Evolutionary conservation across 2,888 invertebrate species (phyloP), one percentile per base, ranked within the genome.

Genomic region (Epistrophella euchroma): DNA sequence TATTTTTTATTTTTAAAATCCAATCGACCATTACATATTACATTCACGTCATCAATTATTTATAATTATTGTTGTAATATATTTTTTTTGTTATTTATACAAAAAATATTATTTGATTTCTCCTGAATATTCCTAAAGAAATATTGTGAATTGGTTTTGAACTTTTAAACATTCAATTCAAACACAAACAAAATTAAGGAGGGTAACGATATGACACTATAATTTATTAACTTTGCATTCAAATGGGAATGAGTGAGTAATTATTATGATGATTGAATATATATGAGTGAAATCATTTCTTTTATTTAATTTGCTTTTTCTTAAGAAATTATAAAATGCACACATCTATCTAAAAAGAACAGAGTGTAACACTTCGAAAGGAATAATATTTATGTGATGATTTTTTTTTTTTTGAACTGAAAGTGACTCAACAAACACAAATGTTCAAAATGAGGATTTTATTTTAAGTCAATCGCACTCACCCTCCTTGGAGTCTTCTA

Each of bases 401-500:
- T 19, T 47, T 66, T 64, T 35, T 64, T 32, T 19, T 47, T 66
- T 64, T 35, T 64, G 13, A 79, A 66, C 37, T 66, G 45, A 79
- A 56, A 47, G 56, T 75, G 74, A 85, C 35, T 71, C 64, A 73
- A 81, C 66, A 72, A 86, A 82, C 78, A 86, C 17, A 82, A 86
- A 80, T 75, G 40, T 52, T 80, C 75, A 43, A 76, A 76, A 82
- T 50, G 45, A 56, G 58, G 32, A 62, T 43, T 43, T 73, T 76
- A 68, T 47, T 19, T 52, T 28, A 66, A 43, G 56, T 78, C 82
- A 88, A 89, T 89, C 91, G 37, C 50, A 92, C 92, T 92, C 92
- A 92, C 92, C 92, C 90, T 92, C 92, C 89, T 91, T 91, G 88
- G 92, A 90, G 89, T 92, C 92, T 91, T 92, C 92, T 92, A 91